phyloP scores from a whole-genome alignment of 2,113 vertebrate species.

The Lonchura striata region DNA sequence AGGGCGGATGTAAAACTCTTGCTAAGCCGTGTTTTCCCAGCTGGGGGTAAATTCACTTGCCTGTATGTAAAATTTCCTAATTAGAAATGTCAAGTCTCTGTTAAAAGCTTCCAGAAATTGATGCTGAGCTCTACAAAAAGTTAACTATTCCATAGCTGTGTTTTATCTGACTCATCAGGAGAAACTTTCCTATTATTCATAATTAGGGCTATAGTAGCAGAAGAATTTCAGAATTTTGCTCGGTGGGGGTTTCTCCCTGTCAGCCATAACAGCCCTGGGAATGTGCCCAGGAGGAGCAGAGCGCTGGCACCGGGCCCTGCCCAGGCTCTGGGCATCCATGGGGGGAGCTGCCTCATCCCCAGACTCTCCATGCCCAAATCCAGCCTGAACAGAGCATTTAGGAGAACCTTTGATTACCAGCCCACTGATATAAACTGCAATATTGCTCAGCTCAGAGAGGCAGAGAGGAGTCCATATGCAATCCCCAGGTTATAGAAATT shows the following conservation, averaged over 20 bases:
- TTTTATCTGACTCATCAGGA: background rate
- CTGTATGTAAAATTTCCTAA: constrained; percentile 83
- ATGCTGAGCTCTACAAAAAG: constrained; percentile 37
- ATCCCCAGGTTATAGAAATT: background rate
- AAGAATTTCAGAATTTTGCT: background rate
- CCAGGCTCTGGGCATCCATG: background rate
- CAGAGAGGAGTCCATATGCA: background rate
- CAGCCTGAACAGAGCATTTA: background rate
- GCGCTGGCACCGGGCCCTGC: background rate
- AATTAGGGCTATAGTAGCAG: background rate
- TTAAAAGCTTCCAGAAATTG: constrained; percentile 71
- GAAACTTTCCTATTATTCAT: background rate
- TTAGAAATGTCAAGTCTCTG: constrained; percentile 79
- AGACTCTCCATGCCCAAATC: background rate
- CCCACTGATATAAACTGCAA: background rate
- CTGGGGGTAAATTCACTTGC: constrained; percentile 89
- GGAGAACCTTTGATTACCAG: background rate
- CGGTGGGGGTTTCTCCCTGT: background rate
- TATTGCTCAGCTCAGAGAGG: background rate
- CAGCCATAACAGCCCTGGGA: background rate
- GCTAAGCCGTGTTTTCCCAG: constrained; percentile 89
- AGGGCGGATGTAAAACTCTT: constrained; percentile 89
- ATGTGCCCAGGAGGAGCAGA: background rate
- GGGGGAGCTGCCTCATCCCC: background rate
- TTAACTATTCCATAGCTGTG: constrained; percentile 63